phyloP scores from a whole-genome alignment of 2,888 invertebrate species.

The Platycheirus rosarum region DNA sequence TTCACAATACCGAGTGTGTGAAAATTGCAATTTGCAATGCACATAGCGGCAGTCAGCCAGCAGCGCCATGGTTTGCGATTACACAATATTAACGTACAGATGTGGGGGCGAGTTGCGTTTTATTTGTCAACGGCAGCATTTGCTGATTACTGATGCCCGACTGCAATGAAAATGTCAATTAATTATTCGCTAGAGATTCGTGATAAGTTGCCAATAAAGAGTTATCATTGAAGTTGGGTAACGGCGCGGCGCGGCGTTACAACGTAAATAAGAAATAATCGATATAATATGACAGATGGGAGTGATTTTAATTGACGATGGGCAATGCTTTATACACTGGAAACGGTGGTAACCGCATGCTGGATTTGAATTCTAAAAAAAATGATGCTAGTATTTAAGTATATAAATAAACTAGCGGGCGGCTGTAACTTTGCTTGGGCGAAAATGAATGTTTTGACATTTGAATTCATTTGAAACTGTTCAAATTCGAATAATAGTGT shows the following conservation, averaged over 20 bases:
- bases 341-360: no score
- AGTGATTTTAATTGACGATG: background rate
- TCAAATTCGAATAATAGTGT: no score
- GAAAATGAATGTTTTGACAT: no score
- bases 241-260: no score
- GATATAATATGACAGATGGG: background rate
- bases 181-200: slow-evolving; percentile 39
- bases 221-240: background rate
- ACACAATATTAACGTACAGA: background rate
- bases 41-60: no score
- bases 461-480: no score
- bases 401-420: no score
- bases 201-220: slow-evolving; percentile 1
- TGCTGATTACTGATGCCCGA: slow-evolving; percentile 26
- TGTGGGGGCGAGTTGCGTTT: slow-evolving; percentile 43
- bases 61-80: slow-evolving; percentile 11
- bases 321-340: background rate
- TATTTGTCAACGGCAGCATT: slow-evolving; percentile 33
- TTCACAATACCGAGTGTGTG: slow-evolving; percentile 1
- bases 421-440: no score
- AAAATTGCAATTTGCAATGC: background rate
- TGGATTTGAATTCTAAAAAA: no score
- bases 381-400: no score
- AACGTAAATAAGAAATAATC: background rate
- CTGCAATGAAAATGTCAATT: slow-evolving; percentile 29